Percentiles rank a stretch among this genome's conserved stretches.
Evolutionary conservation across 2,888 invertebrate genomes (phyloP).

Genomic region (Buathra laborator): DNA sequence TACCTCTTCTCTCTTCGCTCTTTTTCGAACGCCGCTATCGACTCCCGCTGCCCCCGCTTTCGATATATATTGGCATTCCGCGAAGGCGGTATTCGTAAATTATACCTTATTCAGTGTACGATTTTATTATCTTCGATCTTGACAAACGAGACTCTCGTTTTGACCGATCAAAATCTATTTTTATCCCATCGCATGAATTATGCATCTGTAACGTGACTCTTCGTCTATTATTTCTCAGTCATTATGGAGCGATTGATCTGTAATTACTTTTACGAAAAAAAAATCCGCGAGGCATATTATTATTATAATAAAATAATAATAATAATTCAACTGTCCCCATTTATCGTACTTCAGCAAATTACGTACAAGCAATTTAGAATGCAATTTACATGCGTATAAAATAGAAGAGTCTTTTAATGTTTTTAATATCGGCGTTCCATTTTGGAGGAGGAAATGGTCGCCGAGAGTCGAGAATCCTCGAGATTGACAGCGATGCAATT

Average conservation of each 20-base stretch:
- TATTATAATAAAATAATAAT: no score
- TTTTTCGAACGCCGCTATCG: slow-evolving; percentile 9
- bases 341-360: no score
- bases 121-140: slow-evolving; percentile 41
- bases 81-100: slow-evolving; percentile 33
- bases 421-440: no score
- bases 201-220: not conserved
- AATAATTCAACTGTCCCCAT: no score
- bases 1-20: not conserved
- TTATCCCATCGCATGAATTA: not conserved
- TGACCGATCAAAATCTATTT: not conserved
- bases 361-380: no score
- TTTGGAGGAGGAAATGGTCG: not conserved
- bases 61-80: slow-evolving; percentile 44
- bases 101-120: not conserved
- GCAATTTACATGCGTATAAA: no score
- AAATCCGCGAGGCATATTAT: no score
- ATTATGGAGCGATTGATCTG: not conserved
- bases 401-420: no score
- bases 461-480: not conserved
- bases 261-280: no score
- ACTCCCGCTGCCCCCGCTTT: slow-evolving; percentile 22
- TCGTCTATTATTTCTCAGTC: not conserved
- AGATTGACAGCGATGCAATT: not conserved
- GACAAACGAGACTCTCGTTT: slow-evolving; percentile 13